Evolutionary conservation across 2,888 invertebrate genomes (phyloP).

Genomic region (Rhingia campestris): DNA sequence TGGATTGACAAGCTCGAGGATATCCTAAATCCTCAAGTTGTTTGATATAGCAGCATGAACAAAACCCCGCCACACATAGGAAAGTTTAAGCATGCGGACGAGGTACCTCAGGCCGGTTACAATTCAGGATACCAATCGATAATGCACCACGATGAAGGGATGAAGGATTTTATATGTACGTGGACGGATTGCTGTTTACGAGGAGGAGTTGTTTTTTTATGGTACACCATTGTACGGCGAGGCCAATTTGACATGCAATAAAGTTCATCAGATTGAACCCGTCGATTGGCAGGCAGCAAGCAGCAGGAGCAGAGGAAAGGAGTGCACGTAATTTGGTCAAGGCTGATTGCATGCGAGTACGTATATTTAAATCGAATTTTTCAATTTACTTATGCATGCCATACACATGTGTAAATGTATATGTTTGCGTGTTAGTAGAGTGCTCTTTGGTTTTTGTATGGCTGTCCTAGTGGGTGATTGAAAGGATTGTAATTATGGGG

Average conservation of each 20-base stretch:
- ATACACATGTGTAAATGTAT: not conserved
- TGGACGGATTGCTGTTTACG: slow-evolving; percentile 45
- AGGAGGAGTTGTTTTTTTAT: slow-evolving; percentile 29
- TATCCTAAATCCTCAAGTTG: slow-evolving; percentile 37
- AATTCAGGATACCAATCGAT: slow-evolving; percentile 43
- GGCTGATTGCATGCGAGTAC: slow-evolving; percentile 53
- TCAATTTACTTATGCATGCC: slow-evolving; percentile 12
- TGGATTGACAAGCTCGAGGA: slow-evolving; percentile 27
- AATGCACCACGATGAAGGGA: slow-evolving; percentile 37
- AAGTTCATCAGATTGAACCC: slow-evolving; percentile 58
- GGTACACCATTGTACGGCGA: slow-evolving; percentile 27
- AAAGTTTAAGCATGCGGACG: slow-evolving; percentile 10
- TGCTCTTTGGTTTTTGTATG: slow-evolving; percentile 25
- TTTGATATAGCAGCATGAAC: slow-evolving; percentile 4
- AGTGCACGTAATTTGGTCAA: slow-evolving; percentile 67
- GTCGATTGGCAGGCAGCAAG: slow-evolving; percentile 49
- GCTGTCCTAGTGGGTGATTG: not conserved
- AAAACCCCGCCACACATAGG: not conserved
- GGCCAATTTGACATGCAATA: slow-evolving; percentile 71
- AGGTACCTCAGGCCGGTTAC: not conserved
- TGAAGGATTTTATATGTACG: slow-evolving; percentile 19
- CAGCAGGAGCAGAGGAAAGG: slow-evolving; percentile 18
- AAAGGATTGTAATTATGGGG: slow-evolving; percentile 40
- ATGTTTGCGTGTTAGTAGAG: not conserved
- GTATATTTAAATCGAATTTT: slow-evolving; percentile 44